Evolutionary conservation across 2,113 vertebrate species (phyloP), one percentile per base, ranked within the genome.

Genomic region (Cyanoderma ruficeps): DNA sequence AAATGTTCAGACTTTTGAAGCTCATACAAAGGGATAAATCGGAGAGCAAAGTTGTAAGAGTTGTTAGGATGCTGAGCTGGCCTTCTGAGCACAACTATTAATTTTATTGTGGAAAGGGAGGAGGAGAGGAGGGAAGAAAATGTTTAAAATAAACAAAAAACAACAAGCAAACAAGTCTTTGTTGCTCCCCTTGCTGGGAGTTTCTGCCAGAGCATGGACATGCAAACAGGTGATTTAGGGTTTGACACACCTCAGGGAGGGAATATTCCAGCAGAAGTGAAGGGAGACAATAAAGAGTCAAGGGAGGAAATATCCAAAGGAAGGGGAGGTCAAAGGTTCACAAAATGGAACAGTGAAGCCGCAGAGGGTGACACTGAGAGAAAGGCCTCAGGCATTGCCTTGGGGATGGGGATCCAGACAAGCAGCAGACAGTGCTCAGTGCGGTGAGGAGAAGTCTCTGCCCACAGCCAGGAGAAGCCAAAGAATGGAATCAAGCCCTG

Each of bases 291-390:
- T 39, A 25, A 81, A 76, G 47, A 77, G 83, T 56, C 7, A 4
- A 78, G 79, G 78, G 63, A 95, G 77, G 91, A 92, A 96, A 60
- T 81, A 90, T 5, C 89, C 89, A 67, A 82, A 93, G 89, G 89
- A 86, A 83, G 42, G 52, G 71, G 90, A 94, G 72, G 93, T 96
- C 83, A 95, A 37, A 92, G 86, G 96, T 90, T 97, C 93, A 90
- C 31, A 15, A n/a, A 81, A 70, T 81, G 69, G 64, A 44, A 14
- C 63, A 89, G 2, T 27, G 13, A 60, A 76, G 80, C 59, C 64
- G 47, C 68, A 57, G 79, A 77, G 35, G 75, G 59, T 95, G 95
- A 72, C 71, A 35, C 15, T 5, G 71, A 83, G 90, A 12, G 33
- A 22, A 39, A 4, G 18, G 30, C 85, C 71, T 42, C 7, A 12